Base-by-base conservation (phyloP, 1,140 invertebrate genomes). In the Lasioglossum albipes region DNA sequence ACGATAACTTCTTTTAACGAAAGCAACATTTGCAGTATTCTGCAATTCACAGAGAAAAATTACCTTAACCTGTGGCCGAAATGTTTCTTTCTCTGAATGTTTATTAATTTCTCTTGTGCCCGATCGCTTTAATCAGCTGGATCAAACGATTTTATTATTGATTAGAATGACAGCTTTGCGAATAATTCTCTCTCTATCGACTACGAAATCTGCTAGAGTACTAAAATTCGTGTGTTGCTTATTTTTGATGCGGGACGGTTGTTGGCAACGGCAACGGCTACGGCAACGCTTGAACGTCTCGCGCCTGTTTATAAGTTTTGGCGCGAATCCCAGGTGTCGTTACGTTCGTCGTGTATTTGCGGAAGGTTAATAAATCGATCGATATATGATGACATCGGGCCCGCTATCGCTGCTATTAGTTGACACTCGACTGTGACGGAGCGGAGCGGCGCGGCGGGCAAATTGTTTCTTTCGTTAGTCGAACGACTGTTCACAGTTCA, bases 221-320 rank as follows among this genome's bases (percentile, higher is more conserved):
- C 62, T 57, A 59, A 74, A 66, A 74, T 74, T 73, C 67, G 13
- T 20, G 42, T 45, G 6, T 65, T 74, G 62, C 31, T 79, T 79
- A 54, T 79, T 79, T 79, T 74, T 16, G 49, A 74, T 49, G 41
- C 54, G 64, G 27, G 42, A 42, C 64, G 61, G 66, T 74, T 45
- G 52, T 74, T 74, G 77, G 62, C 77, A 27, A 27, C 27, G 27
- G 27, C 27, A 73, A 13, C 70, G 77, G 62, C 77, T 0, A 27
- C 27, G 27, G 27, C 27, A 73, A 13, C 70, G 36, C 52, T 74
- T 45, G 20, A 10, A 31, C 52, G 52, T 36, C 52, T 74, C 18
- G 71, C 22, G 49, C 62, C 61, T 66, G 77, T 79, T 79, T 79
- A 79, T 73, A 79, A 79, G n/a, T 66, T 74, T 74, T 79, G 77